Conservation (phyloP, 2,888 invertebrate genomes). For the Zelleria hepariella region DNA sequence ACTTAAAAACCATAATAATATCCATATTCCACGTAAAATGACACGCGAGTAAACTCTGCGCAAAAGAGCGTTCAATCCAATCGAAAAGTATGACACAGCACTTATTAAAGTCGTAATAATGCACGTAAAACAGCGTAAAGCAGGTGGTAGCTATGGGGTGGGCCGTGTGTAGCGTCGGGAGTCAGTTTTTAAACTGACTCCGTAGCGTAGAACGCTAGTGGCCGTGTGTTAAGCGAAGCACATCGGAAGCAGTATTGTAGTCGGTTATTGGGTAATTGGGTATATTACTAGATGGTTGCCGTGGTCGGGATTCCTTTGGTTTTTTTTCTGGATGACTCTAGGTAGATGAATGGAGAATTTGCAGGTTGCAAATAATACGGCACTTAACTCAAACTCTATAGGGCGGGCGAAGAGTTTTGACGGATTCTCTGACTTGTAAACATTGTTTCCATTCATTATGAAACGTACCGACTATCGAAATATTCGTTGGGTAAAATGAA, state of each 20-base stretch:
- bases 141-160: not conserved
- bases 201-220: slow-evolving; percentile 48
- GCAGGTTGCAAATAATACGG: not conserved
- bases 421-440: no score
- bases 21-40: not conserved
- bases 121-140: not conserved
- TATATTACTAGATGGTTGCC: not conserved
- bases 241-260: slow-evolving; percentile 58
- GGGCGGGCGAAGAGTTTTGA: no score
- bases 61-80: not conserved
- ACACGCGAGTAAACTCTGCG: not conserved
- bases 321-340: not conserved
- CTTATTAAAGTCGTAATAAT: not conserved
- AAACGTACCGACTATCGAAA: no score
- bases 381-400: no score
- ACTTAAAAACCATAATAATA: no score
- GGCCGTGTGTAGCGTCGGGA: slow-evolving; percentile 65
- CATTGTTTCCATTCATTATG: no score
- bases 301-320: not conserved
- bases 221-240: slow-evolving; percentile 38
- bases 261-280: slow-evolving; percentile 43
- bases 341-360: not conserved
- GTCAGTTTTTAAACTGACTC: slow-evolving; percentile 54
- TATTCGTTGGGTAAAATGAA: no score
- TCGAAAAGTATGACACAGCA: not conserved